These are phyloP conservation scores for Buceros bicornis DNA, from an alignment of 2,797 vertebrate species.

Conservation along the genomic window DNA sequence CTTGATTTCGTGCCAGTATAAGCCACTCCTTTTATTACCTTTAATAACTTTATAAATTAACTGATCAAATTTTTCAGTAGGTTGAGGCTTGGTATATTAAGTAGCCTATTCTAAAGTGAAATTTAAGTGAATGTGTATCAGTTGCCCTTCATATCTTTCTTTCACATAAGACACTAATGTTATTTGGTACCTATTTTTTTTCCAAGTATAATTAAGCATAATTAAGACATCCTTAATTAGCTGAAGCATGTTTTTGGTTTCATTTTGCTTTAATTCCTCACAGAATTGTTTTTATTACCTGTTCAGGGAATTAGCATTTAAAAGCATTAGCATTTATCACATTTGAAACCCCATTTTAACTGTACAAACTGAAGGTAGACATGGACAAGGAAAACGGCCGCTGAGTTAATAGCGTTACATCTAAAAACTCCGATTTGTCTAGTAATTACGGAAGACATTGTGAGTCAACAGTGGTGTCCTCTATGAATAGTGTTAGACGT, in stretches of 20 bases:
- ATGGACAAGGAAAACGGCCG: neutral
- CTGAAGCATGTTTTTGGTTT: neutral
- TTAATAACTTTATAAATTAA: conserved; percentile 13
- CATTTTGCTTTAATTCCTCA: neutral
- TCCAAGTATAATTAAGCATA: neutral
- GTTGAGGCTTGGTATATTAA: neutral
- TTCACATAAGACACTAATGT: neutral
- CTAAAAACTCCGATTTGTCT: neutral
- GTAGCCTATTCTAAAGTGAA: neutral
- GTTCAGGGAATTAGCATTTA: neutral
- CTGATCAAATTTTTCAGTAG: neutral
- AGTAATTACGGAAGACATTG: neutral
- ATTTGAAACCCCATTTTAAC: neutral
- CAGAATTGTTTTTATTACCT: neutral
- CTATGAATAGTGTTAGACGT: neutral
- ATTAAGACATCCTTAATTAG: neutral
- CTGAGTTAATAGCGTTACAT: neutral
- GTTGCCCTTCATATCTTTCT: neutral
- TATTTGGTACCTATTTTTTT: neutral
- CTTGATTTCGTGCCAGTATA: neutral
- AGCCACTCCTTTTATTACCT: neutral
- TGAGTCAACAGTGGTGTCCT: neutral
- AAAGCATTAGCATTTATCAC: neutral
- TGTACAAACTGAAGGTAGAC: neutral
- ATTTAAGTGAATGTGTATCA: neutral